Conservation (phyloP, 2,113 vertebrate genomes). For the Coreoperca whiteheadi region DNA sequence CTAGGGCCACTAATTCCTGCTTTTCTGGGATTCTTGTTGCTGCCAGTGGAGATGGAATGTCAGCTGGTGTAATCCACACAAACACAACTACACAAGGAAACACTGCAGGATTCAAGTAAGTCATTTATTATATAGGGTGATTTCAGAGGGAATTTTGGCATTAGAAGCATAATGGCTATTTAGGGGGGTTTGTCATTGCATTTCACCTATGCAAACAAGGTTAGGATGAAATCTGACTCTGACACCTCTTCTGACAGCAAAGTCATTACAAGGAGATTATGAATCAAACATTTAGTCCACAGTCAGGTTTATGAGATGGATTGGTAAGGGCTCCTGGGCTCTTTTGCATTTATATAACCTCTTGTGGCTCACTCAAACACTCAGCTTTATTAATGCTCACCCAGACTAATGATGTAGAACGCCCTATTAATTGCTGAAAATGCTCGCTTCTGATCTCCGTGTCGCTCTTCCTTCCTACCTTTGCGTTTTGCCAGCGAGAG, state of each 20-base stretch:
- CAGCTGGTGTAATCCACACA: constrained; percentile 5
- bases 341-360: constrained; percentile 79
- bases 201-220: constrained; percentile 34
- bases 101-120: constrained; percentile 15
- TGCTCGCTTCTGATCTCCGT: constrained; percentile 12
- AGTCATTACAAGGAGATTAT: constrained; percentile 68
- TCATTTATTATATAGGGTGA: constrained; percentile 68
- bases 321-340: constrained; percentile 56
- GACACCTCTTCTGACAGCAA: constrained; percentile 70
- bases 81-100: neutral
- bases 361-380: constrained; percentile 41
- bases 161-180: constrained; percentile 67
- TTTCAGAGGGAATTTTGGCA: constrained; percentile 80
- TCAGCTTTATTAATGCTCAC: constrained; percentile 57
- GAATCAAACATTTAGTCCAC: constrained; percentile 71
- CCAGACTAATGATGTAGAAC: constrained; percentile 65
- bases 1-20: neutral
- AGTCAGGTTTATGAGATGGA: constrained; percentile 65
- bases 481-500: constrained; percentile 17
- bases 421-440: constrained; percentile 68
- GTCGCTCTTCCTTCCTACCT: constrained; percentile 23
- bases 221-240: constrained; percentile 73
- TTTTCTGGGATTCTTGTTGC: neutral
- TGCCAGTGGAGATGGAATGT: neutral
- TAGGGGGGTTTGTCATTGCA: constrained; percentile 34